Conservation (phyloP, 1,140 invertebrate species). For the Meloidogyne exigua region DNA sequence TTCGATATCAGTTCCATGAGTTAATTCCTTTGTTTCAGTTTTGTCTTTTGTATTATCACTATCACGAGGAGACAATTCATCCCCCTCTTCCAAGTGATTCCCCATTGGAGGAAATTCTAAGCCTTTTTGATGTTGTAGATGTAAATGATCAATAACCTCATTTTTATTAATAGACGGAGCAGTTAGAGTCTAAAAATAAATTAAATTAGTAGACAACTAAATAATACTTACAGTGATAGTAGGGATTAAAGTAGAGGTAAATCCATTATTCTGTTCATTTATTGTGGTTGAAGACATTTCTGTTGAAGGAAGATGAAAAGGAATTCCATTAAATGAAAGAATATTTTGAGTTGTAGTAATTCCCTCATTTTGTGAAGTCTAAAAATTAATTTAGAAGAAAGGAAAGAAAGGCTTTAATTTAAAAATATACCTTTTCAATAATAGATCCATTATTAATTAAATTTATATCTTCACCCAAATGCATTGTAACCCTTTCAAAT, state of each 20-base stretch:
- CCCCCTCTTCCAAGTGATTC: not conserved
- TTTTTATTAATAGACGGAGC: not conserved
- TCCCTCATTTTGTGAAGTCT: not conserved
- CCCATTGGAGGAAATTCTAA: not conserved
- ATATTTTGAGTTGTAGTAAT: not conserved
- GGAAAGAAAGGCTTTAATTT: too few relatives aligned
- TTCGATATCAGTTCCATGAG: not conserved
- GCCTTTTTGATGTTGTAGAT: not conserved
- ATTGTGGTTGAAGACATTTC: not conserved
- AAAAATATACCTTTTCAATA: not conserved
- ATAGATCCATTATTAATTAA: not conserved
- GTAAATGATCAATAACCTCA: not conserved
- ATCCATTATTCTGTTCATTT: not conserved
- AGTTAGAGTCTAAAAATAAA: not conserved
- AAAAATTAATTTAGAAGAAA: not conserved
- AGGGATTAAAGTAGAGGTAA: not conserved
- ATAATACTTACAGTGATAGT: not conserved
- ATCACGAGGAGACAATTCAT: not conserved
- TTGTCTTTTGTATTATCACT: not conserved
- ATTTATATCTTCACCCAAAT: not conserved
- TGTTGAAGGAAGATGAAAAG: not conserved
- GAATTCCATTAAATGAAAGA: not conserved
- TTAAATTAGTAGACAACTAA: not conserved
- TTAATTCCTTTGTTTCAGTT: not conserved
- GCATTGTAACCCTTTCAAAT: slow-evolving; percentile 8